phyloP scores from a whole-genome alignment of 2,113 vertebrate genomes.

The Mellivora capensis region DNA sequence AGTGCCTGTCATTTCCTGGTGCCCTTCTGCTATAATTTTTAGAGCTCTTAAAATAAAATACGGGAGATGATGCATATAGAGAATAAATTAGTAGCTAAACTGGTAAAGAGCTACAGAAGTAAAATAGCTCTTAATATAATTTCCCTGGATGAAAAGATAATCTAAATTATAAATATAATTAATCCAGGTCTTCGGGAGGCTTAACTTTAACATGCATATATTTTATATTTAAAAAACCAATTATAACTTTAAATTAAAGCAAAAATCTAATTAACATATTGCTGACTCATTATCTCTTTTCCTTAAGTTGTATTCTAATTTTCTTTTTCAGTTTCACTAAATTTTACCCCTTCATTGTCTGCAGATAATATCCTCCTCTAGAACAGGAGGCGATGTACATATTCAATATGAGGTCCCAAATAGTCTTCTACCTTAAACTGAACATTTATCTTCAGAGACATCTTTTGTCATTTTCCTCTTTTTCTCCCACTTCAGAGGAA shows the following conservation, averaged over 20 bases:
- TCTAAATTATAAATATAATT: slow-evolving; percentile 9
- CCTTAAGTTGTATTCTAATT: background rate
- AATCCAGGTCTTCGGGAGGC: background rate
- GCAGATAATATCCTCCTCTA: background rate
- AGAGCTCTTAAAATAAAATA: background rate
- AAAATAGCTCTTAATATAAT: background rate
- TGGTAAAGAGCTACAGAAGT: background rate
- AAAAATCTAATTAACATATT: background rate
- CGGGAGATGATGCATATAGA: background rate
- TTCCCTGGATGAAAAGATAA: background rate
- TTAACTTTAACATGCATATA: background rate
- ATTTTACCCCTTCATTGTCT: background rate
- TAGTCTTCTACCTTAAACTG: background rate
- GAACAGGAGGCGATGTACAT: background rate
- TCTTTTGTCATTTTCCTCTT: background rate
- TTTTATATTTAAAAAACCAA: background rate
- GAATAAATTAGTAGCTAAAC: background rate
- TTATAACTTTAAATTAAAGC: background rate
- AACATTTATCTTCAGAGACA: background rate
- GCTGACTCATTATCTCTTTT: background rate
- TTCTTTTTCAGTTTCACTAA: background rate
- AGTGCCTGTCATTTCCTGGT: background rate
- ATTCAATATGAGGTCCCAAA: background rate
- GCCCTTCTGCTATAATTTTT: background rate
- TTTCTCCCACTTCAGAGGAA: background rate